Evolutionary conservation across 2,113 vertebrate species (phyloP).

Genomic region (Lophotis ruficrista): DNA sequence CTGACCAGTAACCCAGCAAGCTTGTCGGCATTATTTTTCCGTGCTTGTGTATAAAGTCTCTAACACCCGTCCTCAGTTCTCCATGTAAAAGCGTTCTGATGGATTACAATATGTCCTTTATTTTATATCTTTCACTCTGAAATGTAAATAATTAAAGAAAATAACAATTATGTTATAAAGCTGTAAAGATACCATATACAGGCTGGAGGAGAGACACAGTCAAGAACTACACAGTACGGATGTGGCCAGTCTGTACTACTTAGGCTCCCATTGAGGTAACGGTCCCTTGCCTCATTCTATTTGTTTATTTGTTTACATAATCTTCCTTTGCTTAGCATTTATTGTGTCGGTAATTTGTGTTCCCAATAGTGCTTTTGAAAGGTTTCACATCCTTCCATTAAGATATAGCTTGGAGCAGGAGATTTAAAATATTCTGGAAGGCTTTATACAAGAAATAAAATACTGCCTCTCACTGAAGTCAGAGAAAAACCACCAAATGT

Average conservation of each 20-base stretch:
- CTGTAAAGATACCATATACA: background rate
- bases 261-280: background rate
- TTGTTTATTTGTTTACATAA: background rate
- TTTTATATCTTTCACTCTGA: background rate
- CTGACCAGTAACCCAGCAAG: background rate
- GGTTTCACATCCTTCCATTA: background rate
- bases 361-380: background rate
- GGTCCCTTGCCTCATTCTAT: background rate
- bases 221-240: background rate
- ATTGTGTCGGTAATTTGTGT: background rate
- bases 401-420: background rate
- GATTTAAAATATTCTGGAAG: background rate
- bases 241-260: background rate
- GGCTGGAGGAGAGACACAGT: background rate
- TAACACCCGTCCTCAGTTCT: background rate
- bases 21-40: background rate
- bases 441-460: background rate
- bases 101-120: background rate
- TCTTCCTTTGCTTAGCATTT: background rate
- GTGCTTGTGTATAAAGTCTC: rapidly evolving
- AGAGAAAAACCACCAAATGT: rapidly evolving
- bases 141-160: background rate
- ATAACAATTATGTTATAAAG: too few species aligned
- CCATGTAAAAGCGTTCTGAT: background rate
- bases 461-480: background rate